phyloP scores from a whole-genome alignment of 2,797 vertebrate genomes.

The Phalloptychus januarius region DNA sequence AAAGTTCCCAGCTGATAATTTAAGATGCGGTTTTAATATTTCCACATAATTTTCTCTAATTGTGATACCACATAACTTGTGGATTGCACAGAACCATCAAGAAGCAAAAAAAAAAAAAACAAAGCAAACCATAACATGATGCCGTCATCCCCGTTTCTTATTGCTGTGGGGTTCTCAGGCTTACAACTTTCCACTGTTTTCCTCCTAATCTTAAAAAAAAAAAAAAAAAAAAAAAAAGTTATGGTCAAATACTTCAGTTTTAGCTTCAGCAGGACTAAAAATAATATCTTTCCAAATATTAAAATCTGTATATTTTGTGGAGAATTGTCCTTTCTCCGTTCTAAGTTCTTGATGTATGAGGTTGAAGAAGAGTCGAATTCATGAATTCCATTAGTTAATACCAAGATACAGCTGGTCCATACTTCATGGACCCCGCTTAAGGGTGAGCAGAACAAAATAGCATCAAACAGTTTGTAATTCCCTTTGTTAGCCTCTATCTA shows the following conservation, averaged over 20 bases:
- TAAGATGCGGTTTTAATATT: neutral
- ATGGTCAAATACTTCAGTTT: neutral
- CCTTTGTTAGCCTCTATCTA: too few relatives aligned
- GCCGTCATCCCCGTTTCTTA: neutral
- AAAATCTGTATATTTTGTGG: neutral
- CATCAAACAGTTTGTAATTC: too few relatives aligned
- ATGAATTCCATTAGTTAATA: too few relatives aligned
- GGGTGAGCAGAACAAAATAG: too few relatives aligned
- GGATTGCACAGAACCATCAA: neutral
- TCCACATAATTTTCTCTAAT: neutral
- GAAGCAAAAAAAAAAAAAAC: neutral
- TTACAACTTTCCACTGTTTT: neutral
- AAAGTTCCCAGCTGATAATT: neutral
- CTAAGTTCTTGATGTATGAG: too few relatives aligned
- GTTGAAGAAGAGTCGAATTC: too few relatives aligned
- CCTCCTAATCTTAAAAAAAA: neutral
- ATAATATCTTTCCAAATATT: neutral
- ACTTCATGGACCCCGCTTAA: too few relatives aligned
- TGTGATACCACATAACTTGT: neutral
- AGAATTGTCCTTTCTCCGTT: too few relatives aligned
- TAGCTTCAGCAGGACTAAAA: neutral
- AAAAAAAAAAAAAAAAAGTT: too few relatives aligned
- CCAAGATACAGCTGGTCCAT: too few relatives aligned
- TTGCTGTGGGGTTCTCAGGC: neutral
- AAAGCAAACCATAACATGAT: neutral